These are phyloP conservation scores for Thymelicus lineola DNA, from an alignment of 2,888 invertebrate species.

Conservation along the genomic window DNA sequence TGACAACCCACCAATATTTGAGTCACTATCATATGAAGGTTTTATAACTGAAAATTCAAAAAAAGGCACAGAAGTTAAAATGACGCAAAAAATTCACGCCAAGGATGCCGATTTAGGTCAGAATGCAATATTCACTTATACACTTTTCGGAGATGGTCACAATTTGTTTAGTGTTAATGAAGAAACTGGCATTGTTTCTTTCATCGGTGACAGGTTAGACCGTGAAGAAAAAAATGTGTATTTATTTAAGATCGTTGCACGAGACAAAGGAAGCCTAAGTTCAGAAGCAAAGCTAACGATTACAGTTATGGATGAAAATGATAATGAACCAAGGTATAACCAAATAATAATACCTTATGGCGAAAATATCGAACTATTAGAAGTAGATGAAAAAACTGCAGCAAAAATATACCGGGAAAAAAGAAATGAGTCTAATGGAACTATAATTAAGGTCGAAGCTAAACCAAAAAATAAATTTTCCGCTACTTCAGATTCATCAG, in stretches of 20 bases:
- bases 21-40: constrained; percentile 89
- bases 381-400: constrained; percentile 83
- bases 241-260: constrained; percentile 89
- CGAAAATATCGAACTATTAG: constrained; percentile 87
- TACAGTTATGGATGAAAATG: constrained; percentile 91
- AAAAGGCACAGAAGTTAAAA: constrained; percentile 88
- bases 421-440: constrained; percentile 60
- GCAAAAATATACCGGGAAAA: constrained; percentile 77
- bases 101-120: constrained; percentile 89
- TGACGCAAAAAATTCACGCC: constrained; percentile 88
- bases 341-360: constrained; percentile 89
- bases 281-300: constrained; percentile 90
- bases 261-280: constrained; percentile 90
- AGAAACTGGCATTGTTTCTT: constrained; percentile 86
- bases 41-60: constrained; percentile 91
- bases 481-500: constrained; percentile 60
- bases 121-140: constrained; percentile 89
- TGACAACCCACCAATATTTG: constrained; percentile 94
- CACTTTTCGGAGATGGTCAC: constrained; percentile 90
- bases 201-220: constrained; percentile 87
- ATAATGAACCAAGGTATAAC: constrained; percentile 90
- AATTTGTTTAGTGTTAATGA: constrained; percentile 89
- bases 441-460: constrained; percentile 62
- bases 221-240: constrained; percentile 90
- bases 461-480: constrained; percentile 73